Base-by-base conservation (phyloP, 2,888 invertebrate species). In the Caenorhabditis sulstoni region DNA sequence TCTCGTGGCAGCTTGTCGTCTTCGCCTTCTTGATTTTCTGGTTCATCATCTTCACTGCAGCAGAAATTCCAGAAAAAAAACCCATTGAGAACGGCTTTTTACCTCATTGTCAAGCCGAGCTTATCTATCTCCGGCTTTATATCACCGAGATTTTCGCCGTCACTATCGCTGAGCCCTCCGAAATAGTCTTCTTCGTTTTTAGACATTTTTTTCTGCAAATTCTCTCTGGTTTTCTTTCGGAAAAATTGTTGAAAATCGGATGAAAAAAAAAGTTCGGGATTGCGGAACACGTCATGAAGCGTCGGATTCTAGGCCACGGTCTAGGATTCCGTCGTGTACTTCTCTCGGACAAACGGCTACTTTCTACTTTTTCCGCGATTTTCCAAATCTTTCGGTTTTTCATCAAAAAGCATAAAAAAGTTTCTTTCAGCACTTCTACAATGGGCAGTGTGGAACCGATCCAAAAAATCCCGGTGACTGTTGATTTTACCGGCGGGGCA, bases 101-200 rank as follows among this genome's bases (percentile, higher is more conserved):
- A 71, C 71, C 76, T 76, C 57, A 76, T 52, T n/a, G 55, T 70
- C 47, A 71, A 18, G 62, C 35, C 18, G 57, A 39, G 14, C 18
- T 16, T 16, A 12, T 37, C 11, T 8, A 37, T 20, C 29, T 39
- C 47, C 3, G 16, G 5, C n/a, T 55, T 49, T 5, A 39, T 49
- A 9, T 73, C 39, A n/a, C 44, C 58, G 4, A 5, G 14, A n/a
- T 16, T 11, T 29, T 79, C 78, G 39, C 61, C 68, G 39, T 81
- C 81, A 61, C 76, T 76, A 3, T 84, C 84, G 57, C 81, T 81
- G 22, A 84, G 64, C 20, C 79, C 78, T n/a, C 82, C 84, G 39
- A 77, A 77, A 37, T 77, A 73, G n/a, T 75, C 79, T 2, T 12
- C 2, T 3, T 14, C 23, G 12, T 14, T 12, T 53, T 58, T 67